These are phyloP conservation scores for Dicranocentrus wangi DNA, from an alignment of 2,888 invertebrate genomes.

Conservation along the genomic window DNA sequence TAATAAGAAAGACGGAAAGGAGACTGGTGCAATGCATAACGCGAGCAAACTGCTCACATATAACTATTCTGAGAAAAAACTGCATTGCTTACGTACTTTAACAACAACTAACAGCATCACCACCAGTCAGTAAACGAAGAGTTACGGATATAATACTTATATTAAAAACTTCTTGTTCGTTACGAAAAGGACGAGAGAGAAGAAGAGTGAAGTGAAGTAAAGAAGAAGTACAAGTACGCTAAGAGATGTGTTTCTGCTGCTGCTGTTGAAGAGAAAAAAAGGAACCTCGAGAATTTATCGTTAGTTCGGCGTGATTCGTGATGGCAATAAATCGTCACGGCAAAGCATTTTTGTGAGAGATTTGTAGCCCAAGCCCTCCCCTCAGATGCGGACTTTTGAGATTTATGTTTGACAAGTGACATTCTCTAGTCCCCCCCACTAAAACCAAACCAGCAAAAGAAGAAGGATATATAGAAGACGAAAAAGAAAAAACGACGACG, in stretches of 20 bases:
- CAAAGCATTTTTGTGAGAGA: constrained; percentile 72
- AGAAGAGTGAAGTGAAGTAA: constrained; percentile 55
- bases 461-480: constrained; percentile 59
- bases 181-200: constrained; percentile 36
- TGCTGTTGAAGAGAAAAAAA: constrained; percentile 61
- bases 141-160: constrained; percentile 60
- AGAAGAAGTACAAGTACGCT: constrained; percentile 42
- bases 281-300: constrained; percentile 70
- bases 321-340: constrained; percentile 72
- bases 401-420: constrained; percentile 73
- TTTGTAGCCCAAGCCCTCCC: constrained; percentile 70
- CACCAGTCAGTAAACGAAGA: constrained; percentile 52
- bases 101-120: constrained; percentile 38
- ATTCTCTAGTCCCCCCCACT: constrained; percentile 69
- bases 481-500: constrained; percentile 37
- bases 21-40: constrained; percentile 63
- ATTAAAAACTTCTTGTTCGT: constrained; percentile 65
- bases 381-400: constrained; percentile 70
- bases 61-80: no score
- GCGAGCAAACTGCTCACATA: constrained; percentile 27
- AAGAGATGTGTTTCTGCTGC: constrained; percentile 35
- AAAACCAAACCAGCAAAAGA: constrained; percentile 63
- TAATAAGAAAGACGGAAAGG: constrained; percentile 59
- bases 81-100: constrained; percentile 60
- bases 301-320: constrained; percentile 72